Evolutionary conservation across 2,888 invertebrate genomes (phyloP), one percentile per base, ranked within the genome.

Genomic region (Lepidonotus clava): DNA sequence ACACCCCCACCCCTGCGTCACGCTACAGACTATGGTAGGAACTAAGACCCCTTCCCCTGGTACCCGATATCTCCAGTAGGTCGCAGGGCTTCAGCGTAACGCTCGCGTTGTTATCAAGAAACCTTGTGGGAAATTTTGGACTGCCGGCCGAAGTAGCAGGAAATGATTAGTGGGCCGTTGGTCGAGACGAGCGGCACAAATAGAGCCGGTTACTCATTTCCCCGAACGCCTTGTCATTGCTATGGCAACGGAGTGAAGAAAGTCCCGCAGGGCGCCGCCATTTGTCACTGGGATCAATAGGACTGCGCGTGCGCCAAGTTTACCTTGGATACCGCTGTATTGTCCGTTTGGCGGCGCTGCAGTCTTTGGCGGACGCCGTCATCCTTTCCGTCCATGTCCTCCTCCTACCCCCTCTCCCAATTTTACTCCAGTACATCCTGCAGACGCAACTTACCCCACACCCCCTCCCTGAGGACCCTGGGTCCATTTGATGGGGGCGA

Each of bases 231-330:
- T 71, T 71, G 71, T 71, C 71, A 71, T 71, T 71, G 71, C 71
- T 71, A 71, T 71, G 71, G 71, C 71, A 71, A 71, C 71, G 36
- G 71, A 71, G 71, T 71, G 71, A 71, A 71, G 71, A 71, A 71
- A 71, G 71, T 71, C 36, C 71, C 71, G 24, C 36, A 34, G 71
- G 36, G 71, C 4, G 18, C 21, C 71, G 71, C 71, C 71, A 71
- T 71, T 71, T 71, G 71, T 71, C 71, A 71, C 71, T 36, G 71
- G 71, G 71, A 71, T 71, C 71, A 71, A 71, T 71, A 71, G 71
- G 36, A 71, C 36, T 71, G 71, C 71, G 71, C 71, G 36, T 71
- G 34, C 71, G 71, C 71, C 36, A 71, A 38, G 71, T 71, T 71
- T 71, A 71, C 71, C 71, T 71, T 71, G 71, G 71, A 71, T 71